Conservation (phyloP, 2,888 invertebrate species). For the Parnassius smintheus region DNA sequence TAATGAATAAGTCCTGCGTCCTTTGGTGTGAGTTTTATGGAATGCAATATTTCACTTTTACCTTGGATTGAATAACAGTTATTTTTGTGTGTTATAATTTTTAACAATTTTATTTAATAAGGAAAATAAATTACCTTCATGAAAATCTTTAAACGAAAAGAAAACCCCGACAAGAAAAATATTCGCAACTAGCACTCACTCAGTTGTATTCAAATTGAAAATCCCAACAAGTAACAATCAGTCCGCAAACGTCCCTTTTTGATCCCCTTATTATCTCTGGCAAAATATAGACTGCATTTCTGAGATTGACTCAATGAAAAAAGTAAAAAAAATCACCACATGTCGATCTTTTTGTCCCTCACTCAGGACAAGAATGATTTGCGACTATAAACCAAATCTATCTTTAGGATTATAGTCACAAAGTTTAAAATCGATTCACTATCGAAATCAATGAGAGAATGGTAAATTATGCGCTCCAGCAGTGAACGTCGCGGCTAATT, state of each 20-base stretch:
- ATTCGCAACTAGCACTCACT: conserved; percentile 27
- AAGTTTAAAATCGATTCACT: conserved; percentile 28
- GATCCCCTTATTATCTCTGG: conserved; percentile 50
- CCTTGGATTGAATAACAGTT: too few relatives aligned
- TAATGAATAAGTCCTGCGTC: too few relatives aligned
- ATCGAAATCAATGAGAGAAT: conserved; percentile 25
- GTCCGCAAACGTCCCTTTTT: conserved; percentile 39
- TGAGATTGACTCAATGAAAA: conserved; percentile 49
- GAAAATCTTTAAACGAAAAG: conserved; percentile 20
- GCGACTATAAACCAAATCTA: conserved; percentile 15
- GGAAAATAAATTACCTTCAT: too few relatives aligned
- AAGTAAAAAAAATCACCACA: conserved; percentile 50
- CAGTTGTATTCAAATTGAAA: conserved; percentile 43
- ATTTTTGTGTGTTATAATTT: too few relatives aligned
- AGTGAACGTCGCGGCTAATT: conserved; percentile 62
- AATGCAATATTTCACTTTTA: too few relatives aligned
- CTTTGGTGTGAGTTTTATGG: too few relatives aligned
- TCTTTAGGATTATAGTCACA: conserved; percentile 21
- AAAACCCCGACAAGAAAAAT: conserved; percentile 27
- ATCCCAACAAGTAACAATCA: conserved; percentile 36
- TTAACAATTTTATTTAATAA: too few relatives aligned
- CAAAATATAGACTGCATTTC: conserved; percentile 51
- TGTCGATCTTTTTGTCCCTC: conserved; percentile 61
- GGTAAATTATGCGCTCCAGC: conserved; percentile 45
- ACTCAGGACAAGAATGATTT: conserved; percentile 26